These are phyloP conservation scores for Seira sanloemensis DNA, from an alignment of 2,888 invertebrate species.

Conservation along the genomic window DNA sequence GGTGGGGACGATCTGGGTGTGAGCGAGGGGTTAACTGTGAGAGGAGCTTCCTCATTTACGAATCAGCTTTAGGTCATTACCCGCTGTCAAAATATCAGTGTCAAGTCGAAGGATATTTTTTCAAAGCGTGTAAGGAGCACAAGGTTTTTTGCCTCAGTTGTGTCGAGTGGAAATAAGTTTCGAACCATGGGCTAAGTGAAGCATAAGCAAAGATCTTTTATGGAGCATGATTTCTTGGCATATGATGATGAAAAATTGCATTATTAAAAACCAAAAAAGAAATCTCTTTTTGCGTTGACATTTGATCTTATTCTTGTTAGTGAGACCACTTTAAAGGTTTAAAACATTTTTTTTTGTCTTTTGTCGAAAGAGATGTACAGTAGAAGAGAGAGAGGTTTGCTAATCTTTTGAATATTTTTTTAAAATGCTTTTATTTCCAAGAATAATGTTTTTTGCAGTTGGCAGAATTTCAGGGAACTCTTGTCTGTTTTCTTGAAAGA, in stretches of 20 bases:
- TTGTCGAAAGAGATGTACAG: too few species aligned
- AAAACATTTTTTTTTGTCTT: too few species aligned
- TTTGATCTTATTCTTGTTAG: not conserved
- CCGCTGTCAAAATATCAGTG: conserved; percentile 60
- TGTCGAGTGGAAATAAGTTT: too few species aligned
- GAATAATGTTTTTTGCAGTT: conserved; percentile 46
- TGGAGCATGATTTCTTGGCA: conserved; percentile 36
- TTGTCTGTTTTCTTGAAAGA: too few species aligned
- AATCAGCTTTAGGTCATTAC: conserved; percentile 55
- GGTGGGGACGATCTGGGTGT: too few species aligned
- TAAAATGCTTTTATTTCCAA: conserved; percentile 24
- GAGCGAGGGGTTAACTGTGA: conserved; percentile 51
- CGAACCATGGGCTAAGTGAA: too few species aligned
- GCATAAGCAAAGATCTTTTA: too few species aligned
- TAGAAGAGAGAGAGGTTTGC: conserved; percentile 22
- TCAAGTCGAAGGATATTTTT: conserved; percentile 55
- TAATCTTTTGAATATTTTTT: conserved; percentile 23
- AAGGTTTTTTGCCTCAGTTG: conserved; percentile 30
- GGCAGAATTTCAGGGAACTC: conserved; percentile 47
- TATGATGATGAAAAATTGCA: conserved; percentile 39
- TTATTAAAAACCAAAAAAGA: conserved; percentile 24
- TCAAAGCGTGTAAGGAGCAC: too few species aligned
- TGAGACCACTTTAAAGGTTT: conserved; percentile 13
- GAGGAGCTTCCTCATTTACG: conserved; percentile 57
- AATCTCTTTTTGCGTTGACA: not conserved